phyloP scores from a whole-genome alignment of 2,888 invertebrate genomes.

The Cosmopolites sordidus region DNA sequence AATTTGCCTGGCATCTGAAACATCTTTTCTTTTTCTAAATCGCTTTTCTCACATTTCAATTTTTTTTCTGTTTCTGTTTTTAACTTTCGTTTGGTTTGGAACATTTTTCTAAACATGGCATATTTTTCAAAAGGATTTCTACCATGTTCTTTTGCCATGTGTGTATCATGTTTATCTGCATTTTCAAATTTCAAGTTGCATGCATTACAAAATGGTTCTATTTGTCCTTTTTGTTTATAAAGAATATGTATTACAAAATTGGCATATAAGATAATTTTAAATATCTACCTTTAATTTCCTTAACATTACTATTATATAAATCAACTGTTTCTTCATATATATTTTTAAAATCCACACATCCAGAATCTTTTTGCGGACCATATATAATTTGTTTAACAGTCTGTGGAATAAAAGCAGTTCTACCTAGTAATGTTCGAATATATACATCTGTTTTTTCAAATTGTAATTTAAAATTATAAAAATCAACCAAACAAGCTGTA shows the following conservation, averaged over 20 bases:
- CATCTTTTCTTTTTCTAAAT: constrained; percentile 5
- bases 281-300: no score
- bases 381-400: no score
- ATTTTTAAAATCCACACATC: no score
- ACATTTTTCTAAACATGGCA: constrained; percentile 6
- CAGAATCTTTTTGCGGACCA: no score
- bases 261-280: no score
- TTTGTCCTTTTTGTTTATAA: neutral
- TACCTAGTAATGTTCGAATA: constrained; percentile 15
- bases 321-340: no score
- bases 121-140: constrained; percentile 18
- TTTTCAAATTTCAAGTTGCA: constrained; percentile 7
- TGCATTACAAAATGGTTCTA: neutral
- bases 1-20: constrained; percentile 16
- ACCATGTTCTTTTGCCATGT: constrained; percentile 17
- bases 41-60: neutral
- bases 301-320: no score
- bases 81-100: constrained; percentile 10
- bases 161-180: constrained; percentile 9
- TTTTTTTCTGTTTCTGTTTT: constrained; percentile 8
- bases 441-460: constrained; percentile 18
- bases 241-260: neutral
- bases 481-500: constrained; percentile 18
- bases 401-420: neutral
- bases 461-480: constrained; percentile 23